Conservation (phyloP, 2,113 vertebrate genomes). For the Sterrhoptilus dennistouni region DNA sequence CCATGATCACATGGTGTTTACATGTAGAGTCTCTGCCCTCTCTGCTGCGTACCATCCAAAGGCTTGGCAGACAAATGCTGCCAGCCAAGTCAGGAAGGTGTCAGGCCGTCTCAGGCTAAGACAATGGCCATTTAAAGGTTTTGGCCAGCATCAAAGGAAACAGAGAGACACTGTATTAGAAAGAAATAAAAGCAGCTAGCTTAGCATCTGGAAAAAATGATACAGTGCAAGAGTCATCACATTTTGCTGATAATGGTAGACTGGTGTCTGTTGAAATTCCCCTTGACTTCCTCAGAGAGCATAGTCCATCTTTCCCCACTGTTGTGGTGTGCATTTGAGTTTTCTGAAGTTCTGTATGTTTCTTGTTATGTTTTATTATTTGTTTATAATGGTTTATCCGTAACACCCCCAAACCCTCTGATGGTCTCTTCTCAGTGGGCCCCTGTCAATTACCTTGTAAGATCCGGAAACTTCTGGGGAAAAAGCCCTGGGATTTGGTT, state of each 20-base stretch:
- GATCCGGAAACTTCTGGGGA: no score
- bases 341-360: no score
- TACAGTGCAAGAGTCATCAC: background rate
- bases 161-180: background rate
- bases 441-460: no score
- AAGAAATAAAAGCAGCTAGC: background rate
- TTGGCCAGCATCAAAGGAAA: background rate
- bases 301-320: background rate
- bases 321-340: no score
- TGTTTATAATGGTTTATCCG: no score
- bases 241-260: background rate
- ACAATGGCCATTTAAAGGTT: background rate
- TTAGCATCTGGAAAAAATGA: background rate
- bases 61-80: background rate
- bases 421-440: no score
- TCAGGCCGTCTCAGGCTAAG: background rate
- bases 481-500: no score
- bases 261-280: background rate
- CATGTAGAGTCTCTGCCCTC: background rate
- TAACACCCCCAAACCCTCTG: no score
- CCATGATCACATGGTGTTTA: background rate
- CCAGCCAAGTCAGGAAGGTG: background rate
- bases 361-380: no score
- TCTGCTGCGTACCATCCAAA: background rate
- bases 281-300: background rate